Percentiles rank a stretch among this genome's conserved stretches.
Conservation (phyloP, 1,140 invertebrate genomes). For the Lordiphosa mommai region DNA sequence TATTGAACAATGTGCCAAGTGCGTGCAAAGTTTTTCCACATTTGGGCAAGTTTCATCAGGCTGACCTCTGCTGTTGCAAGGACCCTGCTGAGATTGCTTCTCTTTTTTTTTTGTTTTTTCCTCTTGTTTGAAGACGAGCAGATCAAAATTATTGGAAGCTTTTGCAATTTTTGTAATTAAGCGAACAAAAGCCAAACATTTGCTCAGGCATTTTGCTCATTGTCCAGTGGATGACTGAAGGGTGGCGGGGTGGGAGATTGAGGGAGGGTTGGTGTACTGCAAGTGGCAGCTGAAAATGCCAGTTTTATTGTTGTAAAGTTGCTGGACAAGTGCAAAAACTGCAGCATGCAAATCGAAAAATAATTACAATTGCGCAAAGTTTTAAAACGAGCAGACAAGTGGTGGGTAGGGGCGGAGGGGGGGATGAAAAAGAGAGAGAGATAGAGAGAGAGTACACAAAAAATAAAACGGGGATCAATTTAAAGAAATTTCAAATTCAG, state of each 20-base stretch:
- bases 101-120: not conserved
- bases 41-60: conserved; percentile 34
- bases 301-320: conserved; percentile 56
- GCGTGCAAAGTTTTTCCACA: conserved; percentile 49
- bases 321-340: conserved; percentile 50
- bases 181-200: conserved; percentile 56
- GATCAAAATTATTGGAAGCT: conserved; percentile 60
- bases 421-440: not conserved
- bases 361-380: conserved; percentile 60
- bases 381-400: conserved; percentile 51
- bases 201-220: conserved; percentile 48
- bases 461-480: not conserved
- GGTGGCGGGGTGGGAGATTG: not conserved
- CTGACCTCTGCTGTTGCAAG: not conserved
- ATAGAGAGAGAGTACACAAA: not conserved
- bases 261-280: conserved; percentile 6
- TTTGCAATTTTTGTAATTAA: conserved; percentile 59
- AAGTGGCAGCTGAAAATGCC: conserved; percentile 50
- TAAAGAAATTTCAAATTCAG: too few relatives aligned
- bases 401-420: not conserved
- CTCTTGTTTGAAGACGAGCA: conserved; percentile 11
- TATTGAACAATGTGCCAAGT: conserved; percentile 45
- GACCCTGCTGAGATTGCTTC: not conserved
- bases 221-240: conserved; percentile 19
- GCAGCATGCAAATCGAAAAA: conserved; percentile 60